A percentile compares a stretch with the other conserved stretches of the same genome.
phyloP scores from a whole-genome alignment of 2,113 vertebrate genomes.

The Struthio camelus region DNA sequence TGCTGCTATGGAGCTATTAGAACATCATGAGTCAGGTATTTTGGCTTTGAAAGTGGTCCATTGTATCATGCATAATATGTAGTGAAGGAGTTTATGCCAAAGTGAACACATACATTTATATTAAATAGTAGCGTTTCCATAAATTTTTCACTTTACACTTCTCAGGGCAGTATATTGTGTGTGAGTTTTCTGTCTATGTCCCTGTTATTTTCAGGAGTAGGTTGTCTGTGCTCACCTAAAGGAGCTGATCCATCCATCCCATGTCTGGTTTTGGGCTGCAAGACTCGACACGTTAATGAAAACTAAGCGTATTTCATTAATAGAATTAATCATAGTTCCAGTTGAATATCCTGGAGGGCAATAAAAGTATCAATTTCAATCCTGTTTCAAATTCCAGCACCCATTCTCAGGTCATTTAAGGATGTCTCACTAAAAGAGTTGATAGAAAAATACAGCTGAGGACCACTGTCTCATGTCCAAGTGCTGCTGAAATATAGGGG shows the following conservation, averaged over 20 bases:
- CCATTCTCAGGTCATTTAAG: background rate
- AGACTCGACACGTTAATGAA: background rate
- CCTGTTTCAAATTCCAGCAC: background rate
- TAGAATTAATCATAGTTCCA: background rate
- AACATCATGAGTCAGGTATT: background rate
- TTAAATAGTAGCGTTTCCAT: background rate
- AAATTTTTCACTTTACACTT: background rate
- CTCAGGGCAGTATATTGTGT: background rate
- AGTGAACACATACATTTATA: background rate
- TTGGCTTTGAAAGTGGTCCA: background rate
- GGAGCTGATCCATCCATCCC: background rate
- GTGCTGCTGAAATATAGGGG: background rate
- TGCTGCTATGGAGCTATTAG: background rate
- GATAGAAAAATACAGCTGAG: background rate
- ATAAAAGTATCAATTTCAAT: background rate
- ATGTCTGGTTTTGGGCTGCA: background rate
- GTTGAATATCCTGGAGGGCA: background rate
- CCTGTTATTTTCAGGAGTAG: background rate
- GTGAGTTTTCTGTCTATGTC: background rate
- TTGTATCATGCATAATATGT: background rate
- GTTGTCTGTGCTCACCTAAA: background rate
- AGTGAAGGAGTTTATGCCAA: background rate
- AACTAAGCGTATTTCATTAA: background rate
- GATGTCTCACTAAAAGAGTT: background rate
- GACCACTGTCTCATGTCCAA: background rate